phyloP scores from a whole-genome alignment of 2,888 invertebrate genomes.

The Dryobotodes eremita region DNA sequence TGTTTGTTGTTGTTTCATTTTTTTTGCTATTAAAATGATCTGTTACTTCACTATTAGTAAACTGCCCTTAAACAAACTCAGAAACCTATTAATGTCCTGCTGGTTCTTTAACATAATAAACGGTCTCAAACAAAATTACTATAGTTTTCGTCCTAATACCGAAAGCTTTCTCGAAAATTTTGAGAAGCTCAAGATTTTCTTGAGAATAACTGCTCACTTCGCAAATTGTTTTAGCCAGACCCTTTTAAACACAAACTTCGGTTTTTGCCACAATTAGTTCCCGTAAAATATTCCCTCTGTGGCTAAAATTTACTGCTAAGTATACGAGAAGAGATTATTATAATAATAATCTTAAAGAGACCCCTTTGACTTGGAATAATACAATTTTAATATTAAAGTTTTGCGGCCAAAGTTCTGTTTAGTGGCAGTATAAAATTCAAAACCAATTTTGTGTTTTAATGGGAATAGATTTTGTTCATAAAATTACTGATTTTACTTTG shows the following conservation, averaged over 20 bases:
- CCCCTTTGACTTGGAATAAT: constrained; percentile 63
- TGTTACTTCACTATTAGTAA: background rate
- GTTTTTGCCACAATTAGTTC: constrained; percentile 83
- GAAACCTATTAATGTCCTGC: background rate
- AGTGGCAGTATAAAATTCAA: background rate
- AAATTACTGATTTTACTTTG: background rate
- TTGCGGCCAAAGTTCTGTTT: constrained; percentile 19
- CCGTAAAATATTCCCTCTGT: constrained; percentile 87
- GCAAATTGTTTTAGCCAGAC: constrained; percentile 78
- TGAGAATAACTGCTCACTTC: constrained; percentile 79
- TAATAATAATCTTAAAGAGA: constrained; percentile 71
- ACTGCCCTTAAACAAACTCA: background rate
- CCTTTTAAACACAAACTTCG: constrained; percentile 80
- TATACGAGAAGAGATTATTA: constrained; percentile 71
- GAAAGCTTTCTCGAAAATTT: constrained; percentile 45
- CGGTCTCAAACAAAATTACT: constrained; percentile 11
- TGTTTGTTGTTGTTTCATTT: background rate
- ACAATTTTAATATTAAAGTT: constrained; percentile 36
- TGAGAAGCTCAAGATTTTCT: constrained; percentile 64
- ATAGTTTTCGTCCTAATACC: constrained; percentile 23
- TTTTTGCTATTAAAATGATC: too few species aligned
- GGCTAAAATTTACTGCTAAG: constrained; percentile 67
- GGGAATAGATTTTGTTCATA: background rate
- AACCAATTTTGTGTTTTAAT: background rate
- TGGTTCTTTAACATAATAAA: background rate